A percentile compares a stretch with the other conserved stretches of the same genome.
Conservation (phyloP, 1,140 invertebrate species). For the Lasioglossum albipes region DNA sequence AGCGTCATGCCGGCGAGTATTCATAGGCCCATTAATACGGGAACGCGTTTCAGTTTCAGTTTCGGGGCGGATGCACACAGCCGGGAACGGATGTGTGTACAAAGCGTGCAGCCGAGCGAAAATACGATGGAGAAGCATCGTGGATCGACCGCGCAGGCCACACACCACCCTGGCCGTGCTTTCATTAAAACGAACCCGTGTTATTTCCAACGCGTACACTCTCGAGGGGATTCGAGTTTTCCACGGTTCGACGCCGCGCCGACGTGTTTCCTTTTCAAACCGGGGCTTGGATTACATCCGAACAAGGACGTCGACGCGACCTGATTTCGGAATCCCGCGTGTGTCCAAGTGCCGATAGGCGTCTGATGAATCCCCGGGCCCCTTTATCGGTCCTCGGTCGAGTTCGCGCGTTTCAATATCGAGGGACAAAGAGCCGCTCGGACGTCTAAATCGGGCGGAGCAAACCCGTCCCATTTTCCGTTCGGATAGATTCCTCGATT, state of each 20-base stretch:
- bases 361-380: conserved; percentile 11
- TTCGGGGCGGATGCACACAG: not conserved
- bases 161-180: not conserved
- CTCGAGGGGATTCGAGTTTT: conserved; percentile 20
- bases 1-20: not conserved
- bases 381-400: not conserved
- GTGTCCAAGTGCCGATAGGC: conserved; percentile 3
- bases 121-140: conserved; percentile 3
- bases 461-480: not conserved
- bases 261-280: conserved; percentile 32
- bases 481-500: not conserved
- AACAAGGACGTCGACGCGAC: conserved; percentile 47
- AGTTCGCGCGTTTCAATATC: not conserved
- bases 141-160: not conserved
- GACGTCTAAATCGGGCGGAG: not conserved
- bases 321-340: conserved; percentile 29
- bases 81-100: not conserved
- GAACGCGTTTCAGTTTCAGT: no score
- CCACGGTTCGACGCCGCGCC: conserved; percentile 24
- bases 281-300: conserved; percentile 33
- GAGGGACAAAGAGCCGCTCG: not conserved
- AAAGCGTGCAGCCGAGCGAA: not conserved
- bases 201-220: conserved; percentile 17
- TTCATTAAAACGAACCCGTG: conserved; percentile 25
- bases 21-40: conserved; percentile 21